Evolutionary conservation across 2,113 vertebrate species (phyloP), one percentile per base, ranked within the genome.

Genomic region (Alaudala cheleensis): DNA sequence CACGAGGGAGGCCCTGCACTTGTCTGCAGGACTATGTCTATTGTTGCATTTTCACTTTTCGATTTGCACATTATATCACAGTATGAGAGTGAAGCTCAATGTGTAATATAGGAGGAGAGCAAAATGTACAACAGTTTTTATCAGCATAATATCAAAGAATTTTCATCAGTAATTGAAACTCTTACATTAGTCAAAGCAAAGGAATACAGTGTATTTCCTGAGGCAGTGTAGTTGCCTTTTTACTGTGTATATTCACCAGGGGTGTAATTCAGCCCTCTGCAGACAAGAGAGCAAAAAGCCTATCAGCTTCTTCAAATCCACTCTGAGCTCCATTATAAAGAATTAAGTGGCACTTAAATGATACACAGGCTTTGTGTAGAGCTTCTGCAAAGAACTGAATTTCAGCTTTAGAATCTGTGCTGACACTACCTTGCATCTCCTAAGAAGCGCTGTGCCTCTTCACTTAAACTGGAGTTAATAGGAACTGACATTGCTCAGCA

Each of bases 321-420:
- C 76, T 93, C 72, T 2, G 33, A 82, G 64, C 56, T 90, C 79
- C 60, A 93, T 93, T 90, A 64, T 81, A 62, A 90, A 90, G 90
- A 96, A 93, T 88, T 93, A 96, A 80, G 80, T 92, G 92, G 80
- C 72, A 91, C 86, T 96, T 92, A 93, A 92, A 90, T 31, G 90
- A 86, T 92, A 77, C 76, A 74, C 23, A 88, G 79, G 33, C 64
- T 90, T 94, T 92, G 67, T 78, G 47, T 24, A 86, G 72, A 58
- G 51, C 53, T 87, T 84, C 91, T 86, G 37, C 37, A 88, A 86
- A 78, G 60, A 74, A 67, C 26, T 49, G 76, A 90, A 67, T 88
- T 95, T 74, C 60, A 88, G 70, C 79, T 83, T 74, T 53, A 83
- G 88, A 70, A 91, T 83, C 67, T 67, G 34, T 88, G 73, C 76